Evolutionary conservation across 2,888 invertebrate species (phyloP).

Genomic region (Pilophorus perplexus): DNA sequence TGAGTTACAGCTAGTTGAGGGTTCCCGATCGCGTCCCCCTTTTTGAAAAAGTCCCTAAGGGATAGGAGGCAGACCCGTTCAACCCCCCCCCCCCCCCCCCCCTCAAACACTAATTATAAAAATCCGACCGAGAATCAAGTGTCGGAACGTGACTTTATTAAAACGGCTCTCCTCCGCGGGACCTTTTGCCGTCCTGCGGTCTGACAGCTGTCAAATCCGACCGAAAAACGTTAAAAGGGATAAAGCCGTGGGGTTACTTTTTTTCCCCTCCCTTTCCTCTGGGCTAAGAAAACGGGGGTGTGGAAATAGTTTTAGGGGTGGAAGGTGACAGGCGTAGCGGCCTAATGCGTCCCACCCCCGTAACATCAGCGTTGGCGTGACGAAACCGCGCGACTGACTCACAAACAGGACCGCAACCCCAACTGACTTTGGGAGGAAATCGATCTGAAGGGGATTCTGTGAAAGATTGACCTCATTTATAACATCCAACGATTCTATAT

Average conservation of each 20-base stretch:
- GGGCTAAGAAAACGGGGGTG: conserved; percentile 23
- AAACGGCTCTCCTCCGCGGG: conserved; percentile 20
- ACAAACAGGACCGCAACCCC: conserved; percentile 10
- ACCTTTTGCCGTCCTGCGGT: conserved; percentile 18
- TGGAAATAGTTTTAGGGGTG: background rate
- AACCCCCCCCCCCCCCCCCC: conserved; percentile 6
- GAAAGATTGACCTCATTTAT: conserved; percentile 21
- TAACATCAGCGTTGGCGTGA: conserved; percentile 26
- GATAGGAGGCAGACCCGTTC: conserved; percentile 4
- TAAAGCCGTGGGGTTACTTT: background rate
- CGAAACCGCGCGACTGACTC: conserved; percentile 36
- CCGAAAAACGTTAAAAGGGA: conserved; percentile 45
- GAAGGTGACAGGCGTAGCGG: conserved; percentile 36
- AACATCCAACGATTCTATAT: too few species aligned
- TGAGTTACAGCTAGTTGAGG: conserved; percentile 8
- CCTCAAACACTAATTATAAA: conserved; percentile 38
- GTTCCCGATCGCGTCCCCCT: background rate
- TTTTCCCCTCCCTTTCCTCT: conserved; percentile 1
- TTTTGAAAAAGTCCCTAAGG: conserved; percentile 2
- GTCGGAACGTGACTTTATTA: conserved; percentile 42
- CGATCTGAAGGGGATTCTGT: conserved; percentile 12
- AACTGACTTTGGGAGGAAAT: background rate
- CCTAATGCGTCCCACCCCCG: conserved; percentile 35
- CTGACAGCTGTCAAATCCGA: conserved; percentile 47
- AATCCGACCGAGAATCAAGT: conserved; percentile 37